Percentiles rank a stretch among this genome's conserved stretches.
Conservation (phyloP, 2,113 vertebrate genomes). For the Meleagris gallopavo region DNA sequence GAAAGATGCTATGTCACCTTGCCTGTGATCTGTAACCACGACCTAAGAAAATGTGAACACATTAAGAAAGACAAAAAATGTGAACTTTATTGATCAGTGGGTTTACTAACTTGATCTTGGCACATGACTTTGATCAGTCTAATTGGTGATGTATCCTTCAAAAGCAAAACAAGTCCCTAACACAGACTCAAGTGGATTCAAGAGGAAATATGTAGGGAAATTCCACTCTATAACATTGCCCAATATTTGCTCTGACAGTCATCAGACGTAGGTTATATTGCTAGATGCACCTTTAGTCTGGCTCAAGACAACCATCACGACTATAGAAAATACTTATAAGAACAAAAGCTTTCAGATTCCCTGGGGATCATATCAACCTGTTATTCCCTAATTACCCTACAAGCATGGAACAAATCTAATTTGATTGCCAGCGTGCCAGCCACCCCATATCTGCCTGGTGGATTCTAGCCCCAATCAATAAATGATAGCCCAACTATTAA, state of each 20-base stretch:
- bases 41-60: neutral
- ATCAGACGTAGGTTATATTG: neutral
- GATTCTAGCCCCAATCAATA: neutral
- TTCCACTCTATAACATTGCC: neutral
- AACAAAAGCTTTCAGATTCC: neutral
- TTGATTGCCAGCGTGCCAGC: neutral
- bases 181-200: neutral
- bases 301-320: neutral
- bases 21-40: neutral
- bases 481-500: neutral
- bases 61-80: neutral
- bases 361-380: accelerated
- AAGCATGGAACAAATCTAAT: neutral
- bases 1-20: neutral
- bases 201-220: neutral
- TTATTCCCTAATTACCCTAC: neutral
- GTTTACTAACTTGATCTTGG: neutral
- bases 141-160: neutral
- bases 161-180: neutral
- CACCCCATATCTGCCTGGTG: neutral
- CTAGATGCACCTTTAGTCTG: neutral
- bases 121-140: neutral
- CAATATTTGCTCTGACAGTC: neutral
- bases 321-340: neutral
- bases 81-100: neutral